Base-by-base conservation (phyloP, 2,888 invertebrate genomes). In the Plebejus melissa region DNA sequence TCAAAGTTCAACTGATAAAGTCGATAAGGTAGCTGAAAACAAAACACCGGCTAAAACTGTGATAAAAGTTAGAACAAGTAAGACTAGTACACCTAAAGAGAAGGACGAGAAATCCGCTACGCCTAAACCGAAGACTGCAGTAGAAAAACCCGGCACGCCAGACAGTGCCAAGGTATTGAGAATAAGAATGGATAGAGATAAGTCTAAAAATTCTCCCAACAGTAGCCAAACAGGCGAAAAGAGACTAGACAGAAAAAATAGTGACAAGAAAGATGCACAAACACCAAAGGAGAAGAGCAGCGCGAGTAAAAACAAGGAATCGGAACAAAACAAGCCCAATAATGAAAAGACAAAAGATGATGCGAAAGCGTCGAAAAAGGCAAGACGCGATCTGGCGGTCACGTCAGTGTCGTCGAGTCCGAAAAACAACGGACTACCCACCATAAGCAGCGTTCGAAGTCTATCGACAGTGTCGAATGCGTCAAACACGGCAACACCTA, bases 391-490 rank as follows among this genome's bases (percentile, higher is more conserved):
- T 65, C 84, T 92, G 75, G 86, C 83, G 3, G 86, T 82, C n/a
- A 78, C 90, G 76, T 88, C 90, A 0, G 82, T 83, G 0, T 76
- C 90, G 36, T 88, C 89, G 16, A 77, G 75, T n/a, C 76, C 80
- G 0, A 77, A 82, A 5, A 78, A 75, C 2, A 81, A 81, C 9
- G 83, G 87, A 0, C 80, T 89, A 1, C 92, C 93, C 0, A 91
- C 90, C 0, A 91, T 91, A 16, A 90, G 85, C 76, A 85, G 85
- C 74, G 89, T 91, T 0, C 80, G 88, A 13, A 91, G 91, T 79
- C 81, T 92, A 0, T 88, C 89, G 0, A 83, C 84, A 0, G 78
- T 81, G 4, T 79, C 82, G 1, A 81, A 82, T 65, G 81, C 77
- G 69, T 78, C 82, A 0, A 77, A 57, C 54, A 77, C 81, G 0